A percentile compares a stretch with the other conserved stretches of the same genome.
Evolutionary conservation across 2,797 vertebrate genomes (phyloP).

Genomic region (Halcyon smyrnensis): DNA sequence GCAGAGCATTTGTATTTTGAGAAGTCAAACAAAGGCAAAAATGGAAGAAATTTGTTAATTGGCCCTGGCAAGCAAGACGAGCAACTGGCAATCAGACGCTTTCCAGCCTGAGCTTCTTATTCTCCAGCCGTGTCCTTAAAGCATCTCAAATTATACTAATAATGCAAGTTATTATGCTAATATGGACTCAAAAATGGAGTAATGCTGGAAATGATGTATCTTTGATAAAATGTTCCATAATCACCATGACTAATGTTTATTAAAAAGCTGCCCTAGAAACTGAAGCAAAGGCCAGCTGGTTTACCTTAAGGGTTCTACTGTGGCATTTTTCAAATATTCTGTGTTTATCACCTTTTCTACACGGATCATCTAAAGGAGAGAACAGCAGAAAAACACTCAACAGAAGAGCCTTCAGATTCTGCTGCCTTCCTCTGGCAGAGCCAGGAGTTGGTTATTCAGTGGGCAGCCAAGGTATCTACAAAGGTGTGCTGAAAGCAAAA

Average conservation of each 20-base stretch:
- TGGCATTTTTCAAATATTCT: slow-evolving; percentile 60
- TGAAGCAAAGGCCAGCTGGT: slow-evolving; percentile 51
- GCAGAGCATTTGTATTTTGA: slow-evolving; percentile 41
- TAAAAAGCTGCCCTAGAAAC: slow-evolving; percentile 64
- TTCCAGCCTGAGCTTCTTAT: slow-evolving; percentile 25
- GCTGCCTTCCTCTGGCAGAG: neutral
- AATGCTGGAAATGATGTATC: slow-evolving; percentile 61
- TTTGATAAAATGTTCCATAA: slow-evolving; percentile 65
- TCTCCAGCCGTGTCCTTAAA: slow-evolving; percentile 60
- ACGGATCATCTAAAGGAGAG: neutral
- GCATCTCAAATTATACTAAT: slow-evolving; percentile 55
- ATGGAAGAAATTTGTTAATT: slow-evolving; percentile 57
- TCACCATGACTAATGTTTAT: slow-evolving; percentile 64
- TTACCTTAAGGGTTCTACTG: slow-evolving; percentile 51
- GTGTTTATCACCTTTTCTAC: slow-evolving; percentile 54
- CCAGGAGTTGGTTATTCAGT: neutral
- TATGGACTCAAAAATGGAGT: slow-evolving; percentile 28
- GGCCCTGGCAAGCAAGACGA: slow-evolving; percentile 25
- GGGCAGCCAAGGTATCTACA: neutral
- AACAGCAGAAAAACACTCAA: slow-evolving; percentile 32
- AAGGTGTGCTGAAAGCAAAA: slow-evolving; percentile 28
- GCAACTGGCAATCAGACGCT: slow-evolving; percentile 4
- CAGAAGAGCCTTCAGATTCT: slow-evolving; percentile 38
- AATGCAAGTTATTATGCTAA: slow-evolving; percentile 56
- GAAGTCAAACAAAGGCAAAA: slow-evolving; percentile 59